Conservation (phyloP, 2,113 vertebrate species). For the Pterocles gutturalis region DNA sequence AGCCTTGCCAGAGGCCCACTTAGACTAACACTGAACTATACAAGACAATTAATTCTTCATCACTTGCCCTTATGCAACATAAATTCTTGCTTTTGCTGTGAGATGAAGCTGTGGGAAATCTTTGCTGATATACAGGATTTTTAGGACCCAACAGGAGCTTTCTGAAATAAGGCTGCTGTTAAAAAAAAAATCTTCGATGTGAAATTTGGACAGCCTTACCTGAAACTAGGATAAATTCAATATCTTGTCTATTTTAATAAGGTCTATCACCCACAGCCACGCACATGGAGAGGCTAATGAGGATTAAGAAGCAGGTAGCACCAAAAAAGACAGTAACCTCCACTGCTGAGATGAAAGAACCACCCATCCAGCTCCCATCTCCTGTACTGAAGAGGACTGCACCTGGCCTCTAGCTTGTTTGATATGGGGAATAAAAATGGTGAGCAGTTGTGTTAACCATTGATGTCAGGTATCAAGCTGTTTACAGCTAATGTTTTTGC, state of each 20-base stretch:
- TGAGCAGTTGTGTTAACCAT: neutral
- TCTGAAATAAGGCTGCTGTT: neutral
- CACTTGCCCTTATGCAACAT: neutral
- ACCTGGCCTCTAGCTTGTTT: neutral
- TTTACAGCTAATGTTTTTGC: neutral
- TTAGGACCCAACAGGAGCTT: neutral
- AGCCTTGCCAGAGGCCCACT: neutral
- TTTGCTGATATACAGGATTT: neutral
- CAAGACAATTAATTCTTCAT: neutral
- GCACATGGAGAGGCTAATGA: neutral
- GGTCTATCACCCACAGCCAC: neutral
- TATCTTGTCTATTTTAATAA: neutral
- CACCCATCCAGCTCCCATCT: neutral
- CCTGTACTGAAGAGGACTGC: neutral
- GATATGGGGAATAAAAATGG: neutral
- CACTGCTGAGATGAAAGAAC: neutral
- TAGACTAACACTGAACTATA: neutral
- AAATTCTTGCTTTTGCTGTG: neutral
- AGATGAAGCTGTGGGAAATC: neutral
- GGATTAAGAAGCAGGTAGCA: neutral
- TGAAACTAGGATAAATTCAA: neutral
- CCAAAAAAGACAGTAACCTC: neutral
- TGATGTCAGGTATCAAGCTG: neutral
- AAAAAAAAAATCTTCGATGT: neutral
- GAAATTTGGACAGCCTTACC: neutral